phyloP scores from a whole-genome alignment of 2,797 vertebrate species.

The Distichodus sexfasciatus region DNA sequence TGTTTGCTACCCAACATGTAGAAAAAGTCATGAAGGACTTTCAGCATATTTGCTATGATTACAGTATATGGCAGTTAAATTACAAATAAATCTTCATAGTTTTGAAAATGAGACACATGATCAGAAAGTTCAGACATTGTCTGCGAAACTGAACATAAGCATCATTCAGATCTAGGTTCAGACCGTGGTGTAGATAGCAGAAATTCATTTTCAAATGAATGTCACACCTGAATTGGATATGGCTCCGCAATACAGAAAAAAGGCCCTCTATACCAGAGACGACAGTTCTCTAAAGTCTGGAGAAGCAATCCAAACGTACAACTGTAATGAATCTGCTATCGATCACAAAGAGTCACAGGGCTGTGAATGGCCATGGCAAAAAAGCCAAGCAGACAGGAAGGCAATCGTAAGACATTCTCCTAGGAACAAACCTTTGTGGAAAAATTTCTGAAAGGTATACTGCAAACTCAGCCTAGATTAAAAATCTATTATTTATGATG shows the following conservation, averaged over 20 bases:
- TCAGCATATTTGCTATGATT: neutral
- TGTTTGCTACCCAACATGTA: neutral
- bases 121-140: neutral
- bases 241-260: constrained; percentile 4
- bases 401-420: constrained; percentile 29
- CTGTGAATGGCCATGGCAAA: constrained; percentile 6
- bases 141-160: neutral
- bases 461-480: constrained; percentile 6
- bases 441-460: constrained; percentile 31
- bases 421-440: neutral
- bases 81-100: neutral
- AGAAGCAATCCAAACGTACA: constrained; percentile 19
- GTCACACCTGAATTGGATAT: neutral
- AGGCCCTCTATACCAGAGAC: constrained; percentile 6
- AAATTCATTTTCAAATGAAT: neutral
- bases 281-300: constrained; percentile 18
- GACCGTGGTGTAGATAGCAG: neutral
- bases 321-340: constrained; percentile 44
- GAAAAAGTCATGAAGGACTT: neutral
- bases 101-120: neutral
- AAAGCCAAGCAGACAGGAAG: constrained; percentile 11
- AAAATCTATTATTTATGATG: constrained; percentile 42
- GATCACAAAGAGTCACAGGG: constrained; percentile 19
- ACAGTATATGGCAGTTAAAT: neutral
- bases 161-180: neutral